Percentiles rank a stretch among this genome's conserved stretches.
Conservation (phyloP, 2,888 invertebrate genomes). For the Eilema depressum region DNA sequence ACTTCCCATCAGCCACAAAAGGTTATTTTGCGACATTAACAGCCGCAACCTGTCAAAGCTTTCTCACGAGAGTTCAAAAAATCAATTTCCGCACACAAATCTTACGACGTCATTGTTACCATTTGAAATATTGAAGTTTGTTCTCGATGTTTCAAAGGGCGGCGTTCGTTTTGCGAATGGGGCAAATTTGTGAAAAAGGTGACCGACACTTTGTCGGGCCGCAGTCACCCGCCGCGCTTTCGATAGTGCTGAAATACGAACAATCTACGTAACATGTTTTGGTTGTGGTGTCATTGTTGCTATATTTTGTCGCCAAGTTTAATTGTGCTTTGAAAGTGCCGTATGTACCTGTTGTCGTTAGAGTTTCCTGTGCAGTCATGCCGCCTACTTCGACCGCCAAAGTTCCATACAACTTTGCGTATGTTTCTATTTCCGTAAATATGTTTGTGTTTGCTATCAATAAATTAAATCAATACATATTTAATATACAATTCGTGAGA, state of each 20-base stretch:
- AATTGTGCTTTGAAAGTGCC: constrained; percentile 68
- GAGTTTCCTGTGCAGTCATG: constrained; percentile 34
- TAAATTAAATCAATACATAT: not conserved
- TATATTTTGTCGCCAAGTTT: constrained; percentile 70
- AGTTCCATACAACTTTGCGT: constrained; percentile 28
- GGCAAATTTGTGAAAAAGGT: constrained; percentile 49
- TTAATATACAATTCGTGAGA: not conserved
- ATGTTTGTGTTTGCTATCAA: not conserved
- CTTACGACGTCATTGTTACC: constrained; percentile 82
- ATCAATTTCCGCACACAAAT: constrained; percentile 87
- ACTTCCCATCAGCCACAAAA: constrained; percentile 64
- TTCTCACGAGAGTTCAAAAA: constrained; percentile 82
- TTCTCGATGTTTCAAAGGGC: constrained; percentile 67
- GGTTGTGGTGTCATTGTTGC: constrained; percentile 73
- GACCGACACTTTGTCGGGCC: constrained; percentile 71
- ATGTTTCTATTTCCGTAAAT: constrained; percentile 7
- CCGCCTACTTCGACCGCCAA: constrained; percentile 30
- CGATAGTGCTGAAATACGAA: constrained; percentile 82
- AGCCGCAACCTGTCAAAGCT: constrained; percentile 80
- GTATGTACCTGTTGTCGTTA: constrained; percentile 57
- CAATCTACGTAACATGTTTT: constrained; percentile 82
- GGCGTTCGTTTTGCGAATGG: constrained; percentile 61
- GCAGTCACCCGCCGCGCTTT: constrained; percentile 70
- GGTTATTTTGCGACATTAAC: constrained; percentile 65
- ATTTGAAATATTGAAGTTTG: constrained; percentile 80